A percentile compares a stretch with the other conserved stretches of the same genome.
Evolutionary conservation across 53 echinoderm and acorn worm species (phyloP).

Genomic region (Hippasteria phrygiana): DNA sequence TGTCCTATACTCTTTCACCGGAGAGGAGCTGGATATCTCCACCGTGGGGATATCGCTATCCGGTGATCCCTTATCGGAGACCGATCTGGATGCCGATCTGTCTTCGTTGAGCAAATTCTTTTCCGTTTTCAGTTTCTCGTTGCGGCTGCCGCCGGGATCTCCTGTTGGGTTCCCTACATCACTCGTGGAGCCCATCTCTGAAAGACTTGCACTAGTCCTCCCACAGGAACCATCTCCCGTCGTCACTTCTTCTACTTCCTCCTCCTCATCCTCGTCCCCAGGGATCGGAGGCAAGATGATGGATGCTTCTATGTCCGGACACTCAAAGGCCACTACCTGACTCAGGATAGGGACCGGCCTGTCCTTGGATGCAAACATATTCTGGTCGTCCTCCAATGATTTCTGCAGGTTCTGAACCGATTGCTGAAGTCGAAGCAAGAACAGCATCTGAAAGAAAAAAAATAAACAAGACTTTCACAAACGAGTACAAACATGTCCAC

Average conservation of each 20-base stretch:
- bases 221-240: constrained; percentile 24
- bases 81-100: background rate
- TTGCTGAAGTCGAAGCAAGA: constrained; percentile 89
- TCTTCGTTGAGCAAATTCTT: background rate
- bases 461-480: background rate
- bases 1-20: background rate
- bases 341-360: constrained; percentile 59
- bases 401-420: constrained; percentile 75
- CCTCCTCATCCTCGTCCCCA: constrained; percentile 53
- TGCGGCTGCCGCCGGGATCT: constrained; percentile 24
- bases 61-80: constrained; percentile 16
- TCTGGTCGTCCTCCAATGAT: constrained; percentile 84
- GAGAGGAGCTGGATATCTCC: constrained; percentile 32
- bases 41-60: constrained; percentile 45
- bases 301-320: constrained; percentile 72
- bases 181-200: constrained; percentile 13
- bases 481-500: background rate
- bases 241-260: constrained; percentile 13
- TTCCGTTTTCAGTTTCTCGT: background rate
- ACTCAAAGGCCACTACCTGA: constrained; percentile 78
- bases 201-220: constrained; percentile 47
- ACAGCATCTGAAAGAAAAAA: constrained; percentile 71
- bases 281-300: constrained; percentile 80
- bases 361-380: constrained; percentile 70
- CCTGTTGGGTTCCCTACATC: constrained; percentile 9